A percentile compares a stretch with the other conserved stretches of the same genome.
phyloP scores from a whole-genome alignment of 2,888 invertebrate genomes.

The Colletes collaris region DNA sequence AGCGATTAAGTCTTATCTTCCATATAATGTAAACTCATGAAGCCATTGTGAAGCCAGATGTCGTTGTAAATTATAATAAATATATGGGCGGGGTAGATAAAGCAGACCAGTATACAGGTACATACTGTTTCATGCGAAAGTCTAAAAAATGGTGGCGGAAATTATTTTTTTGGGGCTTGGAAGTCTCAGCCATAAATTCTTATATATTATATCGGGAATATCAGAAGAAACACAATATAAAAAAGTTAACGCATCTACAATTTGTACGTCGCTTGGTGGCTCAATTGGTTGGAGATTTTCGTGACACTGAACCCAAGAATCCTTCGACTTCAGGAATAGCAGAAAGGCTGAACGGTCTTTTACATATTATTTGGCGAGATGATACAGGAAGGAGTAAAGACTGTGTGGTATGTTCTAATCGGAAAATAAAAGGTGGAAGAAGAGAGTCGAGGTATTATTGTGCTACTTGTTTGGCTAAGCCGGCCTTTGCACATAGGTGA shows the following conservation, averaged over 20 bases:
- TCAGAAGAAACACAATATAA: conserved; percentile 36
- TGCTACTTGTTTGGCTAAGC: conserved; percentile 47
- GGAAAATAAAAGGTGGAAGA: conserved; percentile 42
- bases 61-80: no score
- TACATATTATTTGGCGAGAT: conserved; percentile 21
- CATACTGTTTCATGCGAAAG: no score
- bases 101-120: no score
- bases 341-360: conserved; percentile 11
- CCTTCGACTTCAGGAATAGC: conserved; percentile 11
- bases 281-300: conserved; percentile 45
- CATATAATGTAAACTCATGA: no score
- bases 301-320: conserved; percentile 15
- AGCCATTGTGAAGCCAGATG: no score
- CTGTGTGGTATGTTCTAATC: conserved; percentile 23
- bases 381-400: conserved; percentile 17
- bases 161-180: conserved; percentile 65
- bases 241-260: conserved; percentile 29
- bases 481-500: conserved; percentile 18
- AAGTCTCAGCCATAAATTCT: conserved; percentile 36
- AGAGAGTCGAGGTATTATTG: conserved; percentile 43
- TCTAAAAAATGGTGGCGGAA: no score
- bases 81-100: no score
- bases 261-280: conserved; percentile 39
- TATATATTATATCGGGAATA: conserved; percentile 38
- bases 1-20: no score